Conservation (phyloP, 1,140 invertebrate species). For the Brachystomella parvula region DNA sequence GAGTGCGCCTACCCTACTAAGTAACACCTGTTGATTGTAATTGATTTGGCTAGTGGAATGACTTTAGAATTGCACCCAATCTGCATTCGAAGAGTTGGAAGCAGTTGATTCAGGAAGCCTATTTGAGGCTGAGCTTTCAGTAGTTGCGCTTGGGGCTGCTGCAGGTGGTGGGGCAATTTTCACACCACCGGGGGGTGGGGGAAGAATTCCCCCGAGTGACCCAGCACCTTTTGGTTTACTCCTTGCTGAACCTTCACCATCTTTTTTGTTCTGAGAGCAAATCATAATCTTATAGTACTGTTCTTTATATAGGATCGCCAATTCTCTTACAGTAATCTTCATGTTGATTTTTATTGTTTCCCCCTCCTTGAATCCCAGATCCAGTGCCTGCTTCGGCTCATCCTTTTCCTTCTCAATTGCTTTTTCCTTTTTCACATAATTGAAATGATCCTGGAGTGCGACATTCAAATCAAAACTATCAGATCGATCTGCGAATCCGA, state of each 20-base stretch:
- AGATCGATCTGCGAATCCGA: slow-evolving; percentile 93
- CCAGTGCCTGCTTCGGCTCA: slow-evolving; percentile 68
- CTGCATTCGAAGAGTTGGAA: slow-evolving; percentile 39
- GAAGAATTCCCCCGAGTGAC: slow-evolving; percentile 56
- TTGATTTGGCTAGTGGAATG: background rate
- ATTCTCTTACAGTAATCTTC: slow-evolving; percentile 88
- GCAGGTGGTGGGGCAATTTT: slow-evolving; percentile 55
- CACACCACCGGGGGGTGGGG: slow-evolving; percentile 69
- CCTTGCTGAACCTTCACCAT: slow-evolving; percentile 60
- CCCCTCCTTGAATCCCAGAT: slow-evolving; percentile 96
- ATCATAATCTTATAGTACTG: slow-evolving; percentile 16
- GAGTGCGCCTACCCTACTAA: too few species aligned
- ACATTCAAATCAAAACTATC: slow-evolving; percentile 99
- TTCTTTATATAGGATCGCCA: too few species aligned
- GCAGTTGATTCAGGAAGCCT: slow-evolving; percentile 26
- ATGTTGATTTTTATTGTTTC: slow-evolving; percentile 98
- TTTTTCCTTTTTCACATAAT: slow-evolving; percentile 89
- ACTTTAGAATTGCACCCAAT: slow-evolving; percentile 65
- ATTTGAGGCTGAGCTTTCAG: slow-evolving; percentile 34
- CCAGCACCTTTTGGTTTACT: slow-evolving; percentile 51
- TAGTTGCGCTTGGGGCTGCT: slow-evolving; percentile 38
- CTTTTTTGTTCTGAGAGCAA: slow-evolving; percentile 65
- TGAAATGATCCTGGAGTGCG: slow-evolving; percentile 96
- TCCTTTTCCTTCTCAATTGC: slow-evolving; percentile 72
- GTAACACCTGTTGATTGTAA: too few species aligned